Evolutionary conservation across 2,113 vertebrate species (phyloP), one percentile per base, ranked within the genome.

Genomic region (Mesembrinibis cayennensis): DNA sequence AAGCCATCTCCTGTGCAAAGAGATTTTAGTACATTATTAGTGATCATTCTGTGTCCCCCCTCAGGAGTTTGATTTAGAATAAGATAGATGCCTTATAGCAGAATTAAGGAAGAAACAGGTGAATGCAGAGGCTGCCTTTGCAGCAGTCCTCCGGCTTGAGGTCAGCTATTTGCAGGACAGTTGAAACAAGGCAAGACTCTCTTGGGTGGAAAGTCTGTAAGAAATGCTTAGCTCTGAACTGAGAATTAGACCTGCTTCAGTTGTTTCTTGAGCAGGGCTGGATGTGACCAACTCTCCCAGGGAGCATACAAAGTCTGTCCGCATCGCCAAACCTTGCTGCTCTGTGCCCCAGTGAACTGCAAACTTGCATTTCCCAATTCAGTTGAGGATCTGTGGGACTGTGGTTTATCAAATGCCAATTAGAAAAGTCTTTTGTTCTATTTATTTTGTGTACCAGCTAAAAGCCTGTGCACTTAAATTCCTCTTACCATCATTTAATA

Each of bases 351-450:
- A 53, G 11, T 86, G 82, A 96, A 62, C 59, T 73, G 74, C 58
- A 52, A 38, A 83, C 76, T 87, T 77, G 36, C 9, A 76, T 93
- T 92, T 92, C 66, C 66, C 62, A 92, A 55, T 77, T 82, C 79
- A 77, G 5, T 55, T 81, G 55, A 83, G 30, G 56, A 77, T 91
- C 66, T 81, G 40, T 77, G 86, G 69, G 47, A 79, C n/a, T 63
- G 77, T 87, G 77, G 56, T 91, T 91, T 93, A 82, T 56, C 52
- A 71, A 94, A 93, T 58, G 50, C 74, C 65, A 32, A 11, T 88
- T 87, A 84, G 45, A 58, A 77, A 83, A 65, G 19, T 66, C 49
- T 78, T 92, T 66, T 86, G 25, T 80, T 84, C 36, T 71, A 3
- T 69, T 87, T 94, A 22, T 91, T 89, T 93, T 71, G 38, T 87